Percentiles rank a stretch among this genome's conserved stretches.
These are phyloP conservation scores for Pyrgilauda ruficollis DNA, from an alignment of 2,113 vertebrate genomes.

Conservation along the genomic window DNA sequence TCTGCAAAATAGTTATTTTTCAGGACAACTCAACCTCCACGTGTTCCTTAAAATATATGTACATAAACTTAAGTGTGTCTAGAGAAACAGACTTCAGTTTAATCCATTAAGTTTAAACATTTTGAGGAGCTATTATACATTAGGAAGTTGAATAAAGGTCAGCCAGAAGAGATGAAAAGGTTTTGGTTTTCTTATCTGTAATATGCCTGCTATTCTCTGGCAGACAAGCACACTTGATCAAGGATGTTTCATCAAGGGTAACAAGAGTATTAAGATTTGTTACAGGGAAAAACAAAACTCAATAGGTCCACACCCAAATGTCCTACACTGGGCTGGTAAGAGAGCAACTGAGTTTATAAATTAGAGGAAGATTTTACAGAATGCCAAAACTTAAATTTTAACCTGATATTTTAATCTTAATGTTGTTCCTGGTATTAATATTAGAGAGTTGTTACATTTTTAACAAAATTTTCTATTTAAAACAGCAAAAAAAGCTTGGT, in stretches of 20 bases:
- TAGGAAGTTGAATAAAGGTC: neutral
- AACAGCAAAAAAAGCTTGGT: neutral
- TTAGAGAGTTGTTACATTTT: neutral
- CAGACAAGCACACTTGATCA: neutral
- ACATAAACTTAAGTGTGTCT: neutral
- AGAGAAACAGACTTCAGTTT: neutral
- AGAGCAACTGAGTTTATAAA: neutral
- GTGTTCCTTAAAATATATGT: neutral
- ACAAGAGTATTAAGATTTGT: neutral
- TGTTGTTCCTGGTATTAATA: neutral
- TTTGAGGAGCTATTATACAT: neutral
- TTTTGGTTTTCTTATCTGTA: neutral
- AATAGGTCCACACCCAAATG: neutral
- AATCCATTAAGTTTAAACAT: neutral
- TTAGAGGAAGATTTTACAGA: accelerated
- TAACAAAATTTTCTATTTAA: neutral
- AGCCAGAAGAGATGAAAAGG: neutral
- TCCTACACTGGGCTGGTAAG: neutral
- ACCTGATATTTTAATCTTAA: neutral
- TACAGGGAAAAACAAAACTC: neutral
- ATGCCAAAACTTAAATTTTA: neutral
- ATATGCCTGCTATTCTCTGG: neutral
- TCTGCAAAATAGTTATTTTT: neutral
- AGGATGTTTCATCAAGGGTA: neutral
- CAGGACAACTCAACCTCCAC: neutral